These are phyloP conservation scores for Neoitamus cyanurus DNA, from an alignment of 2,888 invertebrate species.

Conservation along the genomic window DNA sequence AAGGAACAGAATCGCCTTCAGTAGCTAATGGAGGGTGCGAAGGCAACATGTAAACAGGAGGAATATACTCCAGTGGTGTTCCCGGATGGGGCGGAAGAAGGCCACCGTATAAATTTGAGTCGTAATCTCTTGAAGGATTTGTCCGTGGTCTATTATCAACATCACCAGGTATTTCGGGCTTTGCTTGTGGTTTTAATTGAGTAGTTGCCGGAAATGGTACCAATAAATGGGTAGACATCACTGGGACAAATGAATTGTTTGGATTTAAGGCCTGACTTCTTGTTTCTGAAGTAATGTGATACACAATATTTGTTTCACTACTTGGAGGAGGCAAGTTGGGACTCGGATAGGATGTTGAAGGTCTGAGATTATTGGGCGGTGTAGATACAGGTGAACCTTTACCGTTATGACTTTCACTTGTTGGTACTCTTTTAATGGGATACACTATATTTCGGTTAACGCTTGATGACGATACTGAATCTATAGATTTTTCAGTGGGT, in stretches of 20 bases:
- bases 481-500: background rate
- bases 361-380: too few species aligned
- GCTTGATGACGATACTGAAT: background rate
- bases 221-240: slow-evolving; percentile 42
- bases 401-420: background rate
- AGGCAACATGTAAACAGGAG: slow-evolving; percentile 12
- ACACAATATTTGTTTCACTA: background rate
- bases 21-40: background rate
- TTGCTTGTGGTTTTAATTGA: background rate
- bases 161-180: background rate
- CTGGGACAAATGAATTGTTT: background rate
- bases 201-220: slow-evolving; percentile 39
- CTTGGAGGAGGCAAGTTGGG: background rate
- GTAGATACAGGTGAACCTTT: background rate
- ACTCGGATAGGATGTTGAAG: too few species aligned
- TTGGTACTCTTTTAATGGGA: background rate
- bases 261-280: background rate
- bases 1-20: background rate
- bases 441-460: background rate
- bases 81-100: slow-evolving; percentile 54
- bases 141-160: background rate
- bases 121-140: slow-evolving; percentile 30
- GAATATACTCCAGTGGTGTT: background rate
- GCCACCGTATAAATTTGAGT: slow-evolving; percentile 54
- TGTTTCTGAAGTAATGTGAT: background rate